These are phyloP conservation scores for Myathropa florea DNA, from an alignment of 2,888 invertebrate genomes.

Conservation along the genomic window DNA sequence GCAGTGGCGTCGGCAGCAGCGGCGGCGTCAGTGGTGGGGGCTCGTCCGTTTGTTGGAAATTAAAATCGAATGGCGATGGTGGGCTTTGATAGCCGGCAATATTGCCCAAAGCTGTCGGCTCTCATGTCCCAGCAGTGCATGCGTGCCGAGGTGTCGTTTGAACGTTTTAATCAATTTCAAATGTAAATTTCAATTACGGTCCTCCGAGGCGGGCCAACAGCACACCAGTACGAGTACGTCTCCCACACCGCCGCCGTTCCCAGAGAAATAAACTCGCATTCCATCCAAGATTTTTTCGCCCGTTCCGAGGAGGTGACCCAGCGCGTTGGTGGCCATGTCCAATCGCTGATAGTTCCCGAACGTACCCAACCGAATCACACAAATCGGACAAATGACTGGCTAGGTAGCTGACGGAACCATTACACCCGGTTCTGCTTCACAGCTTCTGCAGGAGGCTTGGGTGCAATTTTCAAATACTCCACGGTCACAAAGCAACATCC, in stretches of 20 bases:
- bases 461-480: conserved; percentile 69
- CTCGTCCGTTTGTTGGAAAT: conserved; percentile 54
- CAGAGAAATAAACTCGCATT: no score
- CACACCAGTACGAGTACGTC: not conserved
- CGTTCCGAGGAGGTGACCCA: conserved; percentile 34
- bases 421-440: conserved; percentile 68
- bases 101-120: conserved; percentile 49
- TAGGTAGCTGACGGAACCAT: conserved; percentile 60
- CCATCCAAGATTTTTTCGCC: conserved; percentile 14
- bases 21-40: not conserved
- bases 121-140: conserved; percentile 30
- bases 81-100: conserved; percentile 56
- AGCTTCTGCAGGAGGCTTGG: conserved; percentile 68
- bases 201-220: not conserved
- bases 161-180: conserved; percentile 67
- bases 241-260: not conserved
- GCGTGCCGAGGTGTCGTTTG: conserved; percentile 65
- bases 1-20: conserved; percentile 33
- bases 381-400: conserved; percentile 27
- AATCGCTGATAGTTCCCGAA: conserved; percentile 58
- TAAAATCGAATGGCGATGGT: conserved; percentile 70
- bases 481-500: conserved; percentile 44
- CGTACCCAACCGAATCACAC: conserved; percentile 9
- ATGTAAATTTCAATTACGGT: conserved; percentile 64
- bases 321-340: conserved; percentile 59